These are phyloP conservation scores for Limnephilus auricula DNA, from an alignment of 2,888 invertebrate genomes.

Conservation along the genomic window DNA sequence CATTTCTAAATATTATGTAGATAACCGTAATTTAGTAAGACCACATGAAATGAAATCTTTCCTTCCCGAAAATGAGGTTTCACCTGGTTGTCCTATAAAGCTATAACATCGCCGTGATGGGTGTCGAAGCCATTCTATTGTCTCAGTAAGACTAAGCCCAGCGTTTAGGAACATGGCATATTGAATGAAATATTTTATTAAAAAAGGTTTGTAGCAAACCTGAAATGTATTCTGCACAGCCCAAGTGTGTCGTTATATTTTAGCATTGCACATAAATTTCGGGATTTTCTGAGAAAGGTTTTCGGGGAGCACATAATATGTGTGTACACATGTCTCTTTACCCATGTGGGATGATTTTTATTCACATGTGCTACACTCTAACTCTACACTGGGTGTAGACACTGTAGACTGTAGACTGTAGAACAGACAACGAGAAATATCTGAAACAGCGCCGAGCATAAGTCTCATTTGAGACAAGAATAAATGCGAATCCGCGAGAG, in stretches of 20 bases:
- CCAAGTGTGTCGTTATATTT: conserved; percentile 49
- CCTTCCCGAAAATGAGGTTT: neutral
- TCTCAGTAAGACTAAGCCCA: neutral
- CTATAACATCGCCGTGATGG: neutral
- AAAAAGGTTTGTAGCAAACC: conserved; percentile 29
- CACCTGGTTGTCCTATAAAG: neutral
- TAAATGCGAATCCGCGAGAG: conserved; percentile 60
- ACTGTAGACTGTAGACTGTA: too few species aligned
- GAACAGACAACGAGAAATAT: conserved; percentile 35
- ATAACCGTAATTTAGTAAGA: neutral
- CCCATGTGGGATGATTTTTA: conserved; percentile 28
- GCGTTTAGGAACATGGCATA: neutral
- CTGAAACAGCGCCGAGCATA: conserved; percentile 47
- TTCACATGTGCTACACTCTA: conserved; percentile 19
- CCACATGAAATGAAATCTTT: neutral
- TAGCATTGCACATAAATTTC: conserved; percentile 46
- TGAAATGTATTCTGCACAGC: conserved; percentile 36
- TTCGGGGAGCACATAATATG: conserved; percentile 32
- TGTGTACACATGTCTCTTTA: conserved; percentile 36
- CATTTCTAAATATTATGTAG: neutral
- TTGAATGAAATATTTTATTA: conserved; percentile 9
- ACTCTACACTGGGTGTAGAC: neutral
- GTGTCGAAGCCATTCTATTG: neutral
- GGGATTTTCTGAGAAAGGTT: conserved; percentile 46
- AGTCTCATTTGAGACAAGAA: conserved; percentile 57